Base-by-base conservation (phyloP, 1,140 invertebrate species). In the Tetraneura akinire region DNA sequence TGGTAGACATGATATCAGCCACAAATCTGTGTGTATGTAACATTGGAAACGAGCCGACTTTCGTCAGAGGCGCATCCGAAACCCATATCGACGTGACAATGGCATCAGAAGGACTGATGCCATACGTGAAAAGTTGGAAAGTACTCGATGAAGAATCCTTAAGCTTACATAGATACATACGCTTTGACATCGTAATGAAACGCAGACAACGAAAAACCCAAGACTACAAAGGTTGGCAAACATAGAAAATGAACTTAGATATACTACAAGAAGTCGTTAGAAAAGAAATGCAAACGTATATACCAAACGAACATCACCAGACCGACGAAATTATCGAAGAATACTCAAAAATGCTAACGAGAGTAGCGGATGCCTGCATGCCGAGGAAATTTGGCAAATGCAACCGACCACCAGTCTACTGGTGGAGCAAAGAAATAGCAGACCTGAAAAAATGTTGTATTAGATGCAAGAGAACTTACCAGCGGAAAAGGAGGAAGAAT, bases 31-130 rank as follows among this genome's bases (percentile, higher is more conserved):
- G 37, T 9, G 62, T 80, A 9, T 60, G 57, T 11, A 80, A 80
- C 21, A 0, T 18, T 4, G 78, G 78, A 0, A 26, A 45, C 5
- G 21, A 45, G 21, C 60, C 78, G 13, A 80, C 78, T 0, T 80
- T 80, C 47, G 78, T 80, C 6, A 62, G 60, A 66, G 60, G 60
- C 29, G 60, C 37, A 49, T 45, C 37, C 21, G 21, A 16, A 29
- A 60, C 78, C 1, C 26, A 64, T 21, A 80, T 80, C 26, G 78
- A 80, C n/a, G 78, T 80, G 9, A 80, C 78, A 0, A 21, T 80
- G 8, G 37, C 18, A 0, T 80, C 78, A 13, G 26, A 64, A 11
- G 26, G 3, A 1, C 0, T 80, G 1, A 66, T 80, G 2, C 8
- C 4, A 3, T 26, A 49, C 8, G 18, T 57, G 3, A 9, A 26